phyloP scores from a whole-genome alignment of 2,888 invertebrate species.

The Opisthograptis luteolata region DNA sequence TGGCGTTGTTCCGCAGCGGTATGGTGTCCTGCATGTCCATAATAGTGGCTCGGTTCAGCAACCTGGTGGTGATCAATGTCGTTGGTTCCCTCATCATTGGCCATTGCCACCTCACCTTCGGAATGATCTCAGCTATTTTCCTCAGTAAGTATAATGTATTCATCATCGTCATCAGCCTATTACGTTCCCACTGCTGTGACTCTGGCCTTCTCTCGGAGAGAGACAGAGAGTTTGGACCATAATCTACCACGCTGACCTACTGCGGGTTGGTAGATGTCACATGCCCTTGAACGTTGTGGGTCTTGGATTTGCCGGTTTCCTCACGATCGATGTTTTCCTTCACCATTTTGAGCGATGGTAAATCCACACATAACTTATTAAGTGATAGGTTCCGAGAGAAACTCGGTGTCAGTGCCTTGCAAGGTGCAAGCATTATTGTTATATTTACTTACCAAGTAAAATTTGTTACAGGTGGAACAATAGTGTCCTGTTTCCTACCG shows the following conservation, averaged over 20 bases:
- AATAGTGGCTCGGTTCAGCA: conserved; percentile 68
- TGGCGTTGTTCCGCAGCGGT: conserved; percentile 49
- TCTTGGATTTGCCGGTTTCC: no score
- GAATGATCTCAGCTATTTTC: conserved; percentile 57
- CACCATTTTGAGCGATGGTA: no score
- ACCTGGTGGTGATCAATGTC: conserved; percentile 65
- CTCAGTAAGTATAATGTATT: conserved; percentile 70
- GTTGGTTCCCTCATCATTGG: conserved; percentile 58
- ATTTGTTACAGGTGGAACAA: conserved; percentile 19
- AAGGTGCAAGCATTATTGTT: no score
- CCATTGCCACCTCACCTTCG: conserved; percentile 58
- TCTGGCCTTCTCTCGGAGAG: no score
- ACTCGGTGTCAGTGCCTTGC: no score
- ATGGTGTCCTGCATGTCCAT: conserved; percentile 72
- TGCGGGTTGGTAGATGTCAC: no score
- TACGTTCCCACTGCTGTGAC: no score
- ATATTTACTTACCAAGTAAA: neutral
- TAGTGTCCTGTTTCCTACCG: conserved; percentile 30
- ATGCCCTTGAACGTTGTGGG: no score
- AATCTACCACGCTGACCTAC: no score
- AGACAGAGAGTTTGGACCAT: no score
- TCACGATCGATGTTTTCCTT: no score
- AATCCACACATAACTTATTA: no score
- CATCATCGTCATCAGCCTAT: neutral
- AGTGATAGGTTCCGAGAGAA: neutral